Base-by-base conservation (phyloP, 1,140 invertebrate genomes). In the Aphaenogaster floridana region DNA sequence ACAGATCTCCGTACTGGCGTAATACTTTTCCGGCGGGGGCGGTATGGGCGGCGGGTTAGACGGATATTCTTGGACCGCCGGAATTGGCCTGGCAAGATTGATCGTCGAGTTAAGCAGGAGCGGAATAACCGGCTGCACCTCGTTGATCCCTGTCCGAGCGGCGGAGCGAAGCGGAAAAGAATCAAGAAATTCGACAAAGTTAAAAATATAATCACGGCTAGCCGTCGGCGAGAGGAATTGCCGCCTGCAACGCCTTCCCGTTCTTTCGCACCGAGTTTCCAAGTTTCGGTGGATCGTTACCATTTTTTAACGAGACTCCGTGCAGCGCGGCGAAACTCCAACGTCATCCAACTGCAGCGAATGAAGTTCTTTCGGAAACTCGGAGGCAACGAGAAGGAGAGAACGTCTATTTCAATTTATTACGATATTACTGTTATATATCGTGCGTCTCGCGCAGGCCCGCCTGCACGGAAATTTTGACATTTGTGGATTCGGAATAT, bases 1-100 rank as follows among this genome's bases (percentile, higher is more conserved):
- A 84, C 96, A 96, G 91, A 97, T 96, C 93, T 97, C 97, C 34
- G 96, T 96, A 76, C 97, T 96, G 69, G 97, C 97, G 93, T 98
- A 98, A 93, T 98, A 97, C 88, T 97, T 97, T 93, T 98, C 97
- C 80, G 97, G 97, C 45, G 97, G 97, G 52, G 97, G 97, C 61
- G 97, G 97, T 78, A 97, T 96, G 77, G 97, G 96, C 0, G 96
- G 97, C 72, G 97, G 96, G 95, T 96, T 96, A 89, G 97, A 96
- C 91, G 97, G 96, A 93, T 97, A 96, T 92, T 96, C 96, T 92
- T 97, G 96, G 86, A 96, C 92, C 74, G 96, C 95, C 89, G 95
- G 93, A 92, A 95, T 95, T 86, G 96, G 94, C 72, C 94, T 93
- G 74, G 92, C 68, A 86, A 96, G 95, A 92, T 96, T 96, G 88